Evolutionary conservation across 1,140 invertebrate species (phyloP).

Genomic region (Dendrolimus kikuchii): DNA sequence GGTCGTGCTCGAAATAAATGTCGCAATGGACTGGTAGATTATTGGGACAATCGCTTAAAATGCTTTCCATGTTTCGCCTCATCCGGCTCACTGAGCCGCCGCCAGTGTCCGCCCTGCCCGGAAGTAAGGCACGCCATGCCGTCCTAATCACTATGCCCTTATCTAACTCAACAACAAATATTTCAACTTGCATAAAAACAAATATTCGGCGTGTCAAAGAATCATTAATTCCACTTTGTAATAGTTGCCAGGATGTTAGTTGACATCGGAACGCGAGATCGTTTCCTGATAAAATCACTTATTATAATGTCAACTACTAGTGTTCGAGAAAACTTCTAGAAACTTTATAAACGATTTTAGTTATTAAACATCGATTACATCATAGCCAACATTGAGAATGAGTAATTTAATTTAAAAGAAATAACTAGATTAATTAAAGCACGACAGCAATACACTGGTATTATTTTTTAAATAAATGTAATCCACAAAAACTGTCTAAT

Average conservation of each 20-base stretch:
- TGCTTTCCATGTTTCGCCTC: slow-evolving; percentile 62
- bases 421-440: no score
- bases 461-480: no score
- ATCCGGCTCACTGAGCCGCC: slow-evolving; percentile 42
- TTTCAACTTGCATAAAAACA: slow-evolving; percentile 37
- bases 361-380: no score
- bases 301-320: slow-evolving; percentile 13
- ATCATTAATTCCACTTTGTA: slow-evolving; percentile 52
- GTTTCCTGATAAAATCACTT: slow-evolving; percentile 17
- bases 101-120: slow-evolving; percentile 26
- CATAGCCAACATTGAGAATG: no score
- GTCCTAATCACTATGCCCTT: slow-evolving; percentile 29
- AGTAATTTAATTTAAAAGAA: no score
- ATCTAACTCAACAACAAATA: slow-evolving; percentile 35
- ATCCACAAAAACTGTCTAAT: no score
- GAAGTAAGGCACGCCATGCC: slow-evolving; percentile 43
- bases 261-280: slow-evolving; percentile 24
- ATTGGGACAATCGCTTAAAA: slow-evolving; percentile 59
- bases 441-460: no score
- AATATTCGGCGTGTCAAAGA: slow-evolving; percentile 39
- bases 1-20: slow-evolving; percentile 51
- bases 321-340: not conserved
- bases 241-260: slow-evolving; percentile 36
- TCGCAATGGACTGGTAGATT: slow-evolving; percentile 44
- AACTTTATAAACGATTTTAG: not conserved